Evolutionary conservation across 1,140 invertebrate genomes (phyloP), one percentile per base, ranked within the genome.

Genomic region (Panagrolaimus sp.): DNA sequence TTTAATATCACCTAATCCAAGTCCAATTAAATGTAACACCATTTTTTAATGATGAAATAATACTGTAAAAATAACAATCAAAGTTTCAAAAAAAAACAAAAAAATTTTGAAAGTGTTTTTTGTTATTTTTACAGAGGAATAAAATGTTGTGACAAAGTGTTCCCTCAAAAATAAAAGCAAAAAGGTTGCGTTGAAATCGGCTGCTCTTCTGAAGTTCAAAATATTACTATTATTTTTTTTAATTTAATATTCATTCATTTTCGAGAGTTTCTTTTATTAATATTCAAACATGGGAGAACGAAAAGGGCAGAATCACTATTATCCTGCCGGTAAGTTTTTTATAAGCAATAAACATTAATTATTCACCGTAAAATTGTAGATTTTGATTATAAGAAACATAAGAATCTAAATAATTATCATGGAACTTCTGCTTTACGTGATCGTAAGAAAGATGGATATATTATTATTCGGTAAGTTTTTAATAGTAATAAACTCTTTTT

Each of bases 351-450:
- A 4, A 38, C 32, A 2, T 38, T 38, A 38, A 38, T 38, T 2
- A 38, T 38, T 38, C 7, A n/a, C n/a, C n/a, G n/a, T n/a, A n/a
- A n/a, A n/a, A 4, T 38, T 38, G 32, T 4, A 9, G 96, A 99
- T 84, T 99, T 96, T 87, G 91, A 97, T 86, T 95, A 94, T 1
- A 87, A 86, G 78, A 90, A 52, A 72, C 92, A 95, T 73, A 80
- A 82, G 7, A 93, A 91, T 7, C 87, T 98, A 0, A 98, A 98
- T 83, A 92, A 92, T 85, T 88, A 88, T 84, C 87, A 90, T 81
- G 95, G 95, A 24, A 94, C 91, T 17, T 96, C 98, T 89, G 93
- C 96, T 0, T 85, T 98, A 28, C 88, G 96, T 48, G 95, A 99
- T 85, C 87, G 96, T 75, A 96, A 94, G 0, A 86, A 90, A 24